These are phyloP conservation scores for Cricetomys ansorgei DNA, from an alignment of 2,113 vertebrate genomes.

Conservation along the genomic window DNA sequence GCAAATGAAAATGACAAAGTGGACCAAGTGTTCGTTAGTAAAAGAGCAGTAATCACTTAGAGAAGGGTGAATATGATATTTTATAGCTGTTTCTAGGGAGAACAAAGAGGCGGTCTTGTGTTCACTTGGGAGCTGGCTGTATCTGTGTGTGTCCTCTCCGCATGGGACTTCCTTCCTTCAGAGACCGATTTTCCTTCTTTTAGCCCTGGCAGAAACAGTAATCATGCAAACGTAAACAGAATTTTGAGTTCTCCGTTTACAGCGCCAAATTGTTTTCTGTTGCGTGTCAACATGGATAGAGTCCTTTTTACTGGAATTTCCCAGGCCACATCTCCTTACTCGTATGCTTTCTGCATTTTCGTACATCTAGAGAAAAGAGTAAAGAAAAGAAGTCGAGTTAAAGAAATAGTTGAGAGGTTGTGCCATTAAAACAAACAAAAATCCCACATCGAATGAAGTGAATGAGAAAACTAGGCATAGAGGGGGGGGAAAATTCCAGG, in stretches of 20 bases:
- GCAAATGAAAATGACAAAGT: background rate
- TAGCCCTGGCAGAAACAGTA: background rate
- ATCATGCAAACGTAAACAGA: constrained; percentile 1
- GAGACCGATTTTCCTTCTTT: constrained; percentile 11
- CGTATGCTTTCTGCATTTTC: background rate
- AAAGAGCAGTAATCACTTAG: background rate
- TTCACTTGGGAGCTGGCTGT: background rate
- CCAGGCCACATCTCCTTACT: background rate
- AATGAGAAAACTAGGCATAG: background rate
- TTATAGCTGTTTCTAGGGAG: background rate
- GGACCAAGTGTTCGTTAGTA: background rate
- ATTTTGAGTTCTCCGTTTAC: background rate
- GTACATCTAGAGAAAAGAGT: background rate
- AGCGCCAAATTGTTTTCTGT: background rate
- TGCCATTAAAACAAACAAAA: background rate
- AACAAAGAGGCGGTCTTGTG: background rate
- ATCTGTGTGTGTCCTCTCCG: background rate
- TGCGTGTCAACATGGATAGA: background rate
- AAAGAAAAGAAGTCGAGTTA: background rate
- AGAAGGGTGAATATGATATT: background rate
- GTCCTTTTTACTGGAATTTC: background rate
- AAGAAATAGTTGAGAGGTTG: background rate
- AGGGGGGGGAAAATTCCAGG: background rate
- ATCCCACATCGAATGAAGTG: background rate
- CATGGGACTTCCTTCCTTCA: background rate